These are phyloP conservation scores for Notiomystis cincta DNA, from an alignment of 2,113 vertebrate species.

Conservation along the genomic window DNA sequence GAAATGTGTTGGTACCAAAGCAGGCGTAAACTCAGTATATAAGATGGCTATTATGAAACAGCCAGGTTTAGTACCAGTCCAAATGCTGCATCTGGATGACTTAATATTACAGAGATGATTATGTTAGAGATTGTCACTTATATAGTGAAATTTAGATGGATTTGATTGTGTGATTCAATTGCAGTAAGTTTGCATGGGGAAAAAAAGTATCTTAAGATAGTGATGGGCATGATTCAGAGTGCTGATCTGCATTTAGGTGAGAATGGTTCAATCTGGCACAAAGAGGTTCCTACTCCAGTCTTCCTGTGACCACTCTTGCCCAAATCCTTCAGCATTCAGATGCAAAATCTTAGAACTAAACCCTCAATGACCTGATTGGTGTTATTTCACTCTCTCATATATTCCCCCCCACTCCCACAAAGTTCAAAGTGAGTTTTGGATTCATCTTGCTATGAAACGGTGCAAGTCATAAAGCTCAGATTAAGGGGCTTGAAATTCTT, in stretches of 20 bases:
- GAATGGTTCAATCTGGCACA: background rate
- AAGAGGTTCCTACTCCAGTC: background rate
- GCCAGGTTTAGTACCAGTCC: background rate
- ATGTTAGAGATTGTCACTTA: background rate
- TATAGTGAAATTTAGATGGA: background rate
- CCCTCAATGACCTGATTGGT: background rate
- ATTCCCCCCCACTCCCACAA: fast-evolving
- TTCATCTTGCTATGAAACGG: background rate
- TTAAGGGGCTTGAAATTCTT: background rate
- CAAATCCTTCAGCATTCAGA: background rate
- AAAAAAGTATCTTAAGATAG: background rate
- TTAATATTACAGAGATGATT: background rate
- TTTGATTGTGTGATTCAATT: background rate
- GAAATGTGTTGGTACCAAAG: background rate
- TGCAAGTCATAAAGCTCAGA: background rate
- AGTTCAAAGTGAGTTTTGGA: background rate
- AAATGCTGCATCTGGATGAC: background rate
- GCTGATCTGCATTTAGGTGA: background rate
- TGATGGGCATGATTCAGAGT: background rate
- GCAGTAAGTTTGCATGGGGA: background rate
- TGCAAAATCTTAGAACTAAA: background rate
- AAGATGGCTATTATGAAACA: background rate
- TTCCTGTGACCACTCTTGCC: background rate
- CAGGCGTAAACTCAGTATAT: background rate
- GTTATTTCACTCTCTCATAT: background rate